Base-by-base conservation (phyloP, 2,888 invertebrate genomes). In the Cosmopolites sordidus region DNA sequence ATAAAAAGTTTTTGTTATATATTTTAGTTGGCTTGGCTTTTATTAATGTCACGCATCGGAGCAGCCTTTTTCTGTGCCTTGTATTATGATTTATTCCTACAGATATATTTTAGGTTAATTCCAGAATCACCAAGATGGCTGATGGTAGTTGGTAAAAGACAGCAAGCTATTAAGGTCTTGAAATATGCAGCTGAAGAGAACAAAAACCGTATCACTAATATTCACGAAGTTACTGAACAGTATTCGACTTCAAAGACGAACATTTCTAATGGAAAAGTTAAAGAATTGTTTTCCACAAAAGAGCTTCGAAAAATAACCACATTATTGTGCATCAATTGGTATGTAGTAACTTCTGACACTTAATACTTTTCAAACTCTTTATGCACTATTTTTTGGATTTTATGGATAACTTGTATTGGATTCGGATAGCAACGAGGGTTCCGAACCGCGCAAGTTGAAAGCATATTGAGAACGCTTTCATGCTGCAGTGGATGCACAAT, bases 91-190 rank as follows among this genome's bases (percentile, higher is more conserved):
- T n/a, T n/a, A n/a, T n/a, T n/a, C n/a, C n/a, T n/a, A n/a, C n/a
- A n/a, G n/a, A n/a, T n/a, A n/a, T n/a, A n/a, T 42, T 60, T 27
- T 42, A 72, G 79, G 72, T 71, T 75, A 40, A 66, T 83, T 61
- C 78, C 81, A 0, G 84, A 84, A 69, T 83, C 83, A 1, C 83
- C 83, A 1, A 71, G 82, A 54, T 84, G 84, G 83, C 69, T 83
- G 18, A 61, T 83, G 48, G 80, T 80, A 8, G 77, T 76, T 14
- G 81, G 80, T 1, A 73, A 73, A 62, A 74, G 69, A 30, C 71
- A 78, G 18, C 71, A 78, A 66, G 82, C 82, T 16, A 63, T 76
- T 9, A 69, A 74, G 74, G 72, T 73, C 11, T 60, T 77, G 3
- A 60, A 69, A 56, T 62, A 65, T 39, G 74, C 73, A 2, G 73